These are phyloP conservation scores for Myopa testacea DNA, from an alignment of 2,888 invertebrate genomes.

Conservation along the genomic window DNA sequence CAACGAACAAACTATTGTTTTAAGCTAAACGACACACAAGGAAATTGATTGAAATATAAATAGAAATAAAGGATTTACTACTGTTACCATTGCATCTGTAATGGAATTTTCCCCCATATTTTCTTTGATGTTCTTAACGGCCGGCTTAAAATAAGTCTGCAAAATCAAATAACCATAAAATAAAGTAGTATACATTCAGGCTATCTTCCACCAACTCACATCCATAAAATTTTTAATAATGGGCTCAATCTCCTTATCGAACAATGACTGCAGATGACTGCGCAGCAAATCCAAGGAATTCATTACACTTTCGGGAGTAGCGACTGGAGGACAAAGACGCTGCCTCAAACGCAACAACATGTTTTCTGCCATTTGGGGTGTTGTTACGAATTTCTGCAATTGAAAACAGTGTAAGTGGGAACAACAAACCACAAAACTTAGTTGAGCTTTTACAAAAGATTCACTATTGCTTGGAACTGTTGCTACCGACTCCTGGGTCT, in stretches of 20 bases:
- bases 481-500: conserved; percentile 37
- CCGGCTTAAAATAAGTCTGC: conserved; percentile 74
- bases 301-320: conserved; percentile 63
- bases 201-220: conserved; percentile 60
- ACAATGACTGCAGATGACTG: conserved; percentile 73
- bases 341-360: conserved; percentile 63
- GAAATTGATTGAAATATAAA: background rate
- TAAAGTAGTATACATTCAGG: background rate
- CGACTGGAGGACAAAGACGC: conserved; percentile 58
- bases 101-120: conserved; percentile 73
- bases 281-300: conserved; percentile 73
- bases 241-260: conserved; percentile 73
- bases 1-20: conserved; percentile 66
- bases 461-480: conserved; percentile 39
- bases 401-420: background rate
- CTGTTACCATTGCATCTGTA: conserved; percentile 71
- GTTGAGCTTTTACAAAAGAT: conserved; percentile 41
- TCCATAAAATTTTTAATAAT: conserved; percentile 74
- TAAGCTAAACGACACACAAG: conserved; percentile 52
- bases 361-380: conserved; percentile 65
- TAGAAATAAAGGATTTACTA: background rate
- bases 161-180: conserved; percentile 47
- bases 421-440: background rate
- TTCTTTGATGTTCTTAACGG: conserved; percentile 73
- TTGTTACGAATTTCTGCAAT: conserved; percentile 62